phyloP scores from a whole-genome alignment of 2,888 invertebrate species.

The Protodeltote pygarga region DNA sequence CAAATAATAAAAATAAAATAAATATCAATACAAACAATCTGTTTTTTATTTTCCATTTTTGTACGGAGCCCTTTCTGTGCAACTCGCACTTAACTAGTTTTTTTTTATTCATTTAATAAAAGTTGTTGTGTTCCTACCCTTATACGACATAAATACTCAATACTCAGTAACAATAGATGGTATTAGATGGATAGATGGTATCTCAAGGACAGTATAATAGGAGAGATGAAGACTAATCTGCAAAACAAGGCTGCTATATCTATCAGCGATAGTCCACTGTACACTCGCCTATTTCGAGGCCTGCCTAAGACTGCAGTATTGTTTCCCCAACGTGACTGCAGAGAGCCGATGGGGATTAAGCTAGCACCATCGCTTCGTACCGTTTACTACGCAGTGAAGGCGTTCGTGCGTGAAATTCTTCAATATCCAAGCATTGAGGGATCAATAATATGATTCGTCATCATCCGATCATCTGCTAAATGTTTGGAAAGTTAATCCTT shows the following conservation, averaged over 20 bases:
- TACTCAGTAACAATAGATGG: too few species aligned
- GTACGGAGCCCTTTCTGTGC: too few species aligned
- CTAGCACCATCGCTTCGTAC: conserved; percentile 39
- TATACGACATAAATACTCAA: too few species aligned
- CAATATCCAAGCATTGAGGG: background rate
- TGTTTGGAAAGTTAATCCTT: conserved; percentile 1
- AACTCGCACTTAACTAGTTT: too few species aligned
- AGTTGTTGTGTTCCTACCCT: too few species aligned
- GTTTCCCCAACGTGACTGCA: conserved; percentile 61
- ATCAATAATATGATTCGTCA: conserved; percentile 26
- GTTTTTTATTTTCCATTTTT: too few species aligned
- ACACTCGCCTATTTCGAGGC: conserved; percentile 30
- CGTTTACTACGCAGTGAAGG: conserved; percentile 26
- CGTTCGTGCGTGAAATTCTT: conserved; percentile 42
- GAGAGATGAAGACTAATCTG: too few species aligned
- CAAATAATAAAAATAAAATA: too few species aligned
- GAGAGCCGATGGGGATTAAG: conserved; percentile 55
- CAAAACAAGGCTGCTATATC: conserved; percentile 3
- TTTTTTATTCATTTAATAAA: too few species aligned
- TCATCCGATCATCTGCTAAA: conserved; percentile 4
- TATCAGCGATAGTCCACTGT: conserved; percentile 12
- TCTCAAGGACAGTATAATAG: too few species aligned
- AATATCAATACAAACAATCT: too few species aligned
- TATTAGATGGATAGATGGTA: too few species aligned
- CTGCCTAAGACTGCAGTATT: conserved; percentile 48